Conservation (phyloP, 2,888 invertebrate species). For the Pasiphila rectangulata region DNA sequence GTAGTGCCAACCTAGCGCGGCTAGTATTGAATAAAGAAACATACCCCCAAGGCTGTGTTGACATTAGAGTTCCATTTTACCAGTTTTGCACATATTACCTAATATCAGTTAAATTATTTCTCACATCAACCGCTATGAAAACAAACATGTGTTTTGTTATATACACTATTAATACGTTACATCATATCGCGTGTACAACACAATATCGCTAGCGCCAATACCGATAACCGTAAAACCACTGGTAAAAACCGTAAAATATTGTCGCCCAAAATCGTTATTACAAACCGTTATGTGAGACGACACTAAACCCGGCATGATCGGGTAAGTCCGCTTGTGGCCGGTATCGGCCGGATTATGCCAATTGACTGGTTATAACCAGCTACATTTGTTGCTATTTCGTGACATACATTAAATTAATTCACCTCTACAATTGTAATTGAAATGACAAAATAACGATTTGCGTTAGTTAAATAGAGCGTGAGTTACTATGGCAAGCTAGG, state of each 20-base stretch:
- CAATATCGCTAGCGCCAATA: too few species aligned
- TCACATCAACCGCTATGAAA: too few species aligned
- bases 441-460: slow-evolving; percentile 31
- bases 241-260: slow-evolving; percentile 4
- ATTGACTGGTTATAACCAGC: slow-evolving; percentile 29
- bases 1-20: too few species aligned
- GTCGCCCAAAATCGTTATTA: background rate
- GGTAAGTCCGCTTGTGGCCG: slow-evolving; percentile 48
- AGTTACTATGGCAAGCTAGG: too few species aligned
- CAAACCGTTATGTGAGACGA: slow-evolving; percentile 3
- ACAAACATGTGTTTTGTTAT: too few species aligned
- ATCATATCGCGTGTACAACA: too few species aligned
- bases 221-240: background rate
- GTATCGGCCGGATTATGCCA: slow-evolving; percentile 41
- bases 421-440: slow-evolving; percentile 39
- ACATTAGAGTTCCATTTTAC: too few species aligned
- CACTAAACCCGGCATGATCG: slow-evolving; percentile 38
- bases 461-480: background rate
- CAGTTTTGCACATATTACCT: too few species aligned
- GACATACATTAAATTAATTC: slow-evolving; percentile 29
- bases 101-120: too few species aligned
- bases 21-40: too few species aligned
- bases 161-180: too few species aligned
- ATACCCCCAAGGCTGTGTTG: too few species aligned
- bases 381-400: slow-evolving; percentile 7